phyloP scores from a whole-genome alignment of 2,888 invertebrate genomes.

The Scelioninae gen. 2 region DNA sequence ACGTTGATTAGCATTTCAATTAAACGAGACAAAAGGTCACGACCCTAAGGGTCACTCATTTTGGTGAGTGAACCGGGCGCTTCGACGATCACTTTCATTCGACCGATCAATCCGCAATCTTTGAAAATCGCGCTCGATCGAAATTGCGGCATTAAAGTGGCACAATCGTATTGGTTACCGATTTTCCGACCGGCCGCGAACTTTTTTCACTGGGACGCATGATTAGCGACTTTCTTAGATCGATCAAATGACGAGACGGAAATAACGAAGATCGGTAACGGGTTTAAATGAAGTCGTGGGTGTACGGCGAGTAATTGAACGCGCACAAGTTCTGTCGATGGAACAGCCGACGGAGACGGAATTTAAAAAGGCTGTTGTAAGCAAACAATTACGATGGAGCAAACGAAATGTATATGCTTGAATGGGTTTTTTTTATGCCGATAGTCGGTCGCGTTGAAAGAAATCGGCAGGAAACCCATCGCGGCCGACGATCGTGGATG shows the following conservation, averaged over 20 bases:
- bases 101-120: constrained; percentile 28
- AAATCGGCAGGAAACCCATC: constrained; percentile 37
- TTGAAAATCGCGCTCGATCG: constrained; percentile 16
- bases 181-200: too few species aligned
- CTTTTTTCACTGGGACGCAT: too few species aligned
- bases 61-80: constrained; percentile 18
- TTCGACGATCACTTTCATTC: constrained; percentile 31
- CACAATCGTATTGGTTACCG: too few species aligned
- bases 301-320: constrained; percentile 10
- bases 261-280: too few species aligned
- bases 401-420: constrained; percentile 19
- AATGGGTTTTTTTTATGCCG: constrained; percentile 27
- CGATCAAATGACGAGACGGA: constrained; percentile 2
- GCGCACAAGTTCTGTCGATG: constrained; percentile 13
- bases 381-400: constrained; percentile 27
- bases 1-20: constrained; percentile 24
- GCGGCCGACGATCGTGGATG: constrained; percentile 16
- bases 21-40: constrained; percentile 16
- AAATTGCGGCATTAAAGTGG: too few species aligned
- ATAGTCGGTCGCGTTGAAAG: constrained; percentile 25
- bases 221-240: background rate
- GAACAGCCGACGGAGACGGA: constrained; percentile 1
- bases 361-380: background rate
- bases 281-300: constrained; percentile 7
- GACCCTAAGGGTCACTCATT: background rate